Evolutionary conservation across 2,888 invertebrate genomes (phyloP), one percentile per base, ranked within the genome.

Genomic region (Drosophila prolongata): DNA sequence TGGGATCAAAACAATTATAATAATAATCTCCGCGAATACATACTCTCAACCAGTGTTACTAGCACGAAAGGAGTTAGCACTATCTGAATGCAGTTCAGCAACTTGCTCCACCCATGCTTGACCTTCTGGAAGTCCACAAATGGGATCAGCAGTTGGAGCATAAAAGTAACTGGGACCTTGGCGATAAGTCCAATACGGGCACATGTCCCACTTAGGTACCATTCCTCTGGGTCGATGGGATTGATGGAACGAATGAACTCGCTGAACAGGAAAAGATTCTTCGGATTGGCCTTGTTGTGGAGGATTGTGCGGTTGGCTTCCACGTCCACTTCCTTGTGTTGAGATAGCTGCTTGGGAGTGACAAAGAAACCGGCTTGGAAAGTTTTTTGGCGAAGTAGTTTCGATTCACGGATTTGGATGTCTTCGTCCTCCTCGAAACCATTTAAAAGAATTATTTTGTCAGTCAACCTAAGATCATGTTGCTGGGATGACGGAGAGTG

Each of bases 81-180:
- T 1, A 90, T 59, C 61, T 91, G 90, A 0, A 76, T n/a, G 19
- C 84, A 88, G 53, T 90, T 90, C 44, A 90, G 77, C 40, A 91
- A 34, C 65, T 91, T 91, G 44, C 87, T 81, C 91, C 91, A 91
- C 9, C 91, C 90, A 43, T 90, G 90, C 42, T 86, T 83, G 9
- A 77, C 62, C 27, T n/a, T 11, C 30, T 79, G 82, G 40, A 81
- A 89, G 46, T 90, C 74, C 13, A 90, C 88, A 6, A 69, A 62
- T 0, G 91, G 91, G 42, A 91, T 79, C 5, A 83, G 19, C 0
- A 82, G 0, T 0, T 46, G 60, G 10, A 83, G 38, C 0, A 76
- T 0, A 2, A 87, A 57, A 2, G 55, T 14, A 10, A 90, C 47
- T 0, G 90, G 90, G 0, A 64, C 40, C 13, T 60, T 75, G 3